Conservation (phyloP, 2,888 invertebrate genomes). For the Disparrhopalites patrizii region DNA sequence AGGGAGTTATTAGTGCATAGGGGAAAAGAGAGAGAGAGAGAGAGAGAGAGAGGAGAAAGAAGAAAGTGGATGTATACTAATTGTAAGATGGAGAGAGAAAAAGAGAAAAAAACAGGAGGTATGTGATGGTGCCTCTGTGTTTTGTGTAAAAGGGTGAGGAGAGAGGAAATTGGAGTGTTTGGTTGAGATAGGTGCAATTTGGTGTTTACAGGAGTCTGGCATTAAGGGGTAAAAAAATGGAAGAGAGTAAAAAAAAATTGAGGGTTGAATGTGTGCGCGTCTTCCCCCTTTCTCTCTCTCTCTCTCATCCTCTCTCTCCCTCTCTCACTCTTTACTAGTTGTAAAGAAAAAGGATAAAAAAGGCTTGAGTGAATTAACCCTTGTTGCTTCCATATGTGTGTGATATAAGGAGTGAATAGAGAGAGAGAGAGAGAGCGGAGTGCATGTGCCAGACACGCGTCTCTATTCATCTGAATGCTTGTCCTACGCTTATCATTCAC, state of each 20-base stretch:
- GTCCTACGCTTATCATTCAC: constrained; percentile 19
- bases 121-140: too few relatives aligned
- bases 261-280: too few relatives aligned
- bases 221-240: constrained; percentile 37
- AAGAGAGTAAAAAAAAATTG: constrained; percentile 38
- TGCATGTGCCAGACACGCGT: constrained; percentile 49
- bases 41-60: constrained; percentile 2
- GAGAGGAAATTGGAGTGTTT: constrained; percentile 7
- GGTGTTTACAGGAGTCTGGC: constrained; percentile 42
- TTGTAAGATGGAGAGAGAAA: too few relatives aligned
- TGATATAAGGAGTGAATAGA: neutral
- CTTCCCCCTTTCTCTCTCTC: too few relatives aligned
- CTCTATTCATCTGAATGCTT: constrained; percentile 29
- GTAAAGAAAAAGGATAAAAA: constrained; percentile 42
- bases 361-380: constrained; percentile 44
- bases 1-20: too few relatives aligned
- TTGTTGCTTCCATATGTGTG: constrained; percentile 35
- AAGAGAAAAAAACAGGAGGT: too few relatives aligned
- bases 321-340: too few relatives aligned
- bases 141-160: neutral
- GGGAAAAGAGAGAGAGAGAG: constrained; percentile 5
- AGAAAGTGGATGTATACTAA: too few relatives aligned
- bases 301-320: too few relatives aligned
- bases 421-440: constrained; percentile 19
- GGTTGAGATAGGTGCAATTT: constrained; percentile 45